phyloP scores from a whole-genome alignment of 1,140 invertebrate species.

The Drosophila repleta region DNA sequence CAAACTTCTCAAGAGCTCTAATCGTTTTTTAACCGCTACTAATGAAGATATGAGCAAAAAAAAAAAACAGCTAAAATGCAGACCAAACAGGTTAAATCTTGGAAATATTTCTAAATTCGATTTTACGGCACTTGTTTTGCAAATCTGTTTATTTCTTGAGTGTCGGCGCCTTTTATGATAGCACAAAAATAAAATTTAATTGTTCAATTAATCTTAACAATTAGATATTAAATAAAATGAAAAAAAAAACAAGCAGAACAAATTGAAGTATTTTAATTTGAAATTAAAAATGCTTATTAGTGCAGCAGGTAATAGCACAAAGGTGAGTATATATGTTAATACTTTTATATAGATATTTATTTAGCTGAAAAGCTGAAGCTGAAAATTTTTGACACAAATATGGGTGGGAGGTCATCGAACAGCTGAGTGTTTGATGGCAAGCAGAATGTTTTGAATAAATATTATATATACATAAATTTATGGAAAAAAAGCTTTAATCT shows the following conservation, averaged over 20 bases:
- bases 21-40: slow-evolving; percentile 47
- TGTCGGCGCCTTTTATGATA: slow-evolving; percentile 29
- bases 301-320: neutral
- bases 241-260: neutral
- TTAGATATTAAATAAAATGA: neutral
- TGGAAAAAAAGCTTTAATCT: no score
- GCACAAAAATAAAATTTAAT: slow-evolving; percentile 19
- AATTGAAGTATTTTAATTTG: neutral
- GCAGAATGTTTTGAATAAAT: no score
- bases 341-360: neutral
- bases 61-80: slow-evolving; percentile 25
- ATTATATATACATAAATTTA: no score
- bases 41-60: slow-evolving; percentile 44
- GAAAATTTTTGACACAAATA: no score
- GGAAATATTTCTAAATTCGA: neutral
- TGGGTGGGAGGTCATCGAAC: no score
- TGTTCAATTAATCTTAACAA: slow-evolving; percentile 29
- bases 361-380: neutral
- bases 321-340: neutral
- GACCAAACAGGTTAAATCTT: slow-evolving; percentile 12
- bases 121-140: slow-evolving; percentile 15
- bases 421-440: no score
- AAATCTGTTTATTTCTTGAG: slow-evolving; percentile 16
- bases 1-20: slow-evolving; percentile 47
- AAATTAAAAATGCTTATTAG: no score